These are phyloP conservation scores for Etia nguti DNA, from an alignment of 2,113 vertebrate genomes.

Conservation along the genomic window DNA sequence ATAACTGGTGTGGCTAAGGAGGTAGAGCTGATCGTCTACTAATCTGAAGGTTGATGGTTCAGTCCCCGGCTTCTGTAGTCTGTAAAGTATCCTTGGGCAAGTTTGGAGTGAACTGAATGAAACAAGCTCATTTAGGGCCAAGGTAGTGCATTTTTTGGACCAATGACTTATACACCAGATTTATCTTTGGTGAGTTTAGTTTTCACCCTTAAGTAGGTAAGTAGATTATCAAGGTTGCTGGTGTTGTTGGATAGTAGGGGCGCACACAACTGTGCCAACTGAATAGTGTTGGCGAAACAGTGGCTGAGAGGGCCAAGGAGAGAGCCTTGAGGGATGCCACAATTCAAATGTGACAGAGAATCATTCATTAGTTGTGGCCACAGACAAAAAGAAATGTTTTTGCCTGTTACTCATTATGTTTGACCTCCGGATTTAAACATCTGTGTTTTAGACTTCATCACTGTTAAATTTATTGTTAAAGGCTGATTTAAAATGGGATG, in stretches of 20 bases:
- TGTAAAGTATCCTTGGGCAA: too few relatives aligned
- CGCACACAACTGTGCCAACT: too few relatives aligned
- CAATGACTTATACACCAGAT: not conserved
- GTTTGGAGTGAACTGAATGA: accelerated
- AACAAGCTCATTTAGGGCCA: accelerated
- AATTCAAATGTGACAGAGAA: not conserved
- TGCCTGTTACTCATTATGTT: not conserved
- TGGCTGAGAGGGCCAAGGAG: accelerated
- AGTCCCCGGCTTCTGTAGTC: not conserved
- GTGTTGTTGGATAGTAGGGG: not conserved
- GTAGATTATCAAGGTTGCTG: not conserved
- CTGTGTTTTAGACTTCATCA: not conserved
- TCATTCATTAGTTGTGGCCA: not conserved
- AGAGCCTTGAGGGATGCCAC: not conserved
- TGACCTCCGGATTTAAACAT: not conserved
- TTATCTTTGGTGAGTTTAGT: not conserved
- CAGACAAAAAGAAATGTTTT: not conserved
- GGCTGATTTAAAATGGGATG: not conserved
- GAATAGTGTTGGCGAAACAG: not conserved
- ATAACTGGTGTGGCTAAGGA: not conserved
- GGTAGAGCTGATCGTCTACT: not conserved
- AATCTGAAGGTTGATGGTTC: not conserved
- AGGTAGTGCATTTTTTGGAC: accelerated
- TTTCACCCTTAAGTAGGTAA: not conserved
- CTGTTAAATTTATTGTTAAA: not conserved